These are phyloP conservation scores for Squalus acanthias DNA, from an alignment of 2,797 vertebrate genomes.

Conservation along the genomic window DNA sequence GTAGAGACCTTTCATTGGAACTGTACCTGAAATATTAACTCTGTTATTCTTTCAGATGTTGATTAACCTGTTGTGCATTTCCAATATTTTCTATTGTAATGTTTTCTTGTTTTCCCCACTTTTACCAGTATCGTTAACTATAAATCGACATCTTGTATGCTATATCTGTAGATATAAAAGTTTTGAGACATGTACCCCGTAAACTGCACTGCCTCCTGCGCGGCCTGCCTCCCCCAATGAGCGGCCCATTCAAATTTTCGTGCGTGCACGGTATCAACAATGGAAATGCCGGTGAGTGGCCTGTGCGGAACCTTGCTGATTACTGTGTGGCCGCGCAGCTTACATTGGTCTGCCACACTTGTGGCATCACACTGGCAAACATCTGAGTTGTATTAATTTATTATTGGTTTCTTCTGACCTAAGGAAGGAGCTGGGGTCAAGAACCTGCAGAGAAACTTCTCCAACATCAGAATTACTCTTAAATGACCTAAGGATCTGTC, in stretches of 20 bases:
- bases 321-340: too few species aligned
- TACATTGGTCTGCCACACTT: neutral
- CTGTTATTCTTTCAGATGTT: neutral
- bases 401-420: neutral
- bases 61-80: neutral
- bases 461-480: neutral
- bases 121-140: neutral
- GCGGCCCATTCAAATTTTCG: too few species aligned
- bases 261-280: too few species aligned
- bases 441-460: neutral
- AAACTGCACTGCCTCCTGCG: too few species aligned
- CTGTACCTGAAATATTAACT: constrained; percentile 1
- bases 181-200: neutral
- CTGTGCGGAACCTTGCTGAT: too few species aligned
- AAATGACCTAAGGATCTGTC: neutral
- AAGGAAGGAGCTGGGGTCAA: neutral
- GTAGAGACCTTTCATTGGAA: neutral
- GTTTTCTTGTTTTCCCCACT: neutral
- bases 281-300: too few species aligned
- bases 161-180: neutral
- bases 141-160: neutral
- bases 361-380: neutral
- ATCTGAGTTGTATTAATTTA: neutral
- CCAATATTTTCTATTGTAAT: neutral
- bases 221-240: too few species aligned